Base-by-base conservation (phyloP, 1,140 invertebrate genomes). In the Zaprionus nigranus region DNA sequence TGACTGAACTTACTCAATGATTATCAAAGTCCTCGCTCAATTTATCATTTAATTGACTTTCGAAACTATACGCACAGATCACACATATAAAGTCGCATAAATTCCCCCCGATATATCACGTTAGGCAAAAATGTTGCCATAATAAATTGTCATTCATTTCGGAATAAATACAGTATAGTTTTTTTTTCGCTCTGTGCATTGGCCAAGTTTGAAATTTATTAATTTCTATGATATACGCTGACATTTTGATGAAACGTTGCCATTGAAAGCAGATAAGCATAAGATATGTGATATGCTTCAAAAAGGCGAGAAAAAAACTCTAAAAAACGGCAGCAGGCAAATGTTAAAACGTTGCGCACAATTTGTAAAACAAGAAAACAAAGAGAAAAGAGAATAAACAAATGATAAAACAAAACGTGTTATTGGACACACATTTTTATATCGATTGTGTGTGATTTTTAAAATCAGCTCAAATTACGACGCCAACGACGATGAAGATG, bases 161-260 rank as follows among this genome's bases (percentile, higher is more conserved):
- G 36, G n/a, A 61, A 61, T 56, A 65, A n/a, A 36, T 36, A 43
- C 58, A 34, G 15, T 66, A n/a, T 24, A 56, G 60, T 67, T 70
- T 67, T 70, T 73, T 63, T 59, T 40, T 60, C 24, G 26, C 46
- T 57, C 1, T 38, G 40, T 65, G 56, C 72, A 79, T 86, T 85
- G 59, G 63, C 60, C 20, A 77, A 77, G 83, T 56, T 78, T 78
- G 28, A 87, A 88, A 88, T 88, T 90, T 84, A 88, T 88, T 84
- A 82, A 88, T 90, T 88, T 88, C 81, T 84, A 90, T 81, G 85
- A 88, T 88, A 90, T 84, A 87, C 64, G 83, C 61, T 87, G 83
- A 87, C 85, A 84, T 81, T 81, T 88, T 88, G 85, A 88, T 88
- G 85, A 90, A 88, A 90, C 81, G 75, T 90, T 84, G 81, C 85